Base-by-base conservation (phyloP, 2,888 invertebrate genomes). In the Acrocera orbiculus region DNA sequence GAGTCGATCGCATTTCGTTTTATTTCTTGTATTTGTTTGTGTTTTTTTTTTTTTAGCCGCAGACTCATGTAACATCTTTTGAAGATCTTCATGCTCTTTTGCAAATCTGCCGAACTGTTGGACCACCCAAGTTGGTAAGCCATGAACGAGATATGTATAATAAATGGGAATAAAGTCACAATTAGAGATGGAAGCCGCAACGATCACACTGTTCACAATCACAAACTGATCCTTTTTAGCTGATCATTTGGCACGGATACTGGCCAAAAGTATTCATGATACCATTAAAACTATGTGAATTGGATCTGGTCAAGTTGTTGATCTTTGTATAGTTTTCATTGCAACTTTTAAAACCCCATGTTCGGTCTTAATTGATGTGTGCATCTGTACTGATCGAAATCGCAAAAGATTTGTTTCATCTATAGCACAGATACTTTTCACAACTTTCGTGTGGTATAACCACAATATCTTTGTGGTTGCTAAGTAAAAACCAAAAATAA, bases 111-210 rank as follows among this genome's bases (percentile, higher is more conserved):
- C 40, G 40, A 40, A 35, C 40, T 37, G 37, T 32, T 34, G 37
- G 40, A 40, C 40, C 40, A 40, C 40, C 40, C 40, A 40, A 40
- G 40, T 36, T 36, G 40, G n/a, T n/a, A n/a, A 26, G 34, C 38
- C 36, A 33, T 36, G 38, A 40, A 40, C 38, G 36, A 40, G 40
- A 40, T 41, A 33, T 29, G 29, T 37, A 35, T 38, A 39, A 41
- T 38, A 39, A 38, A 41, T 39, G 40, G 27, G 40, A 33, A 38
- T 39, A 37, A 41, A 41, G 37, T 41, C 38, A 39, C 40, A 41
- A 38, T 41, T 41, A 41, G 38, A 41, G 38, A 33, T 40, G 38
- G 40, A 40, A 40, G 40, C 34, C 32, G 37, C 30, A 11, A 24
- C 40, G 40, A 40, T 40, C 33, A 36, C 34, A 35, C 35, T 36